phyloP scores from a whole-genome alignment of 23 tunicate genomes.

The Halocynthia roretzi region DNA sequence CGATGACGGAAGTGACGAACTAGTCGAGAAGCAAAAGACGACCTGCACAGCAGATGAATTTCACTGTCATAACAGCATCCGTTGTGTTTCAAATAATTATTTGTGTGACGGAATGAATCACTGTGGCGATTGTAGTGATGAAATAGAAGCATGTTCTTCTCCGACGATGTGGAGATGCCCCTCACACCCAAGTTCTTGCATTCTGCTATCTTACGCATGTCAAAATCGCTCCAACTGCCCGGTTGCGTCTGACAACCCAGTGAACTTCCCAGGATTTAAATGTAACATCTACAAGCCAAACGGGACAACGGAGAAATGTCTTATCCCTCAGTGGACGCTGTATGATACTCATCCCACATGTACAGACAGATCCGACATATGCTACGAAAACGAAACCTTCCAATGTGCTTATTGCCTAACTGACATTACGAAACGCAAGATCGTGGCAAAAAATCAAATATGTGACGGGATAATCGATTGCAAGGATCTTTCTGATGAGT shows the following conservation, averaged over 20 bases:
- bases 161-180: constrained; percentile 47
- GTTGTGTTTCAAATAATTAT: constrained; percentile 18
- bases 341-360: constrained; percentile 6
- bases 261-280: constrained; percentile 28
- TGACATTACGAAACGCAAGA: too few species aligned
- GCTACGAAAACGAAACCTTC: constrained; percentile 11
- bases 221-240: constrained; percentile 19
- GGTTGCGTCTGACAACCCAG: constrained; percentile 1
- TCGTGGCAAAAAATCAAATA: constrained; percentile 1
- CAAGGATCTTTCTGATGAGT: constrained; percentile 9
- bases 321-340: constrained; percentile 43
- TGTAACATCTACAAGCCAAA: background rate
- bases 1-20: constrained; percentile 32
- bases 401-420: background rate
- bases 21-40: background rate
- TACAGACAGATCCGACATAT: constrained; percentile 27
- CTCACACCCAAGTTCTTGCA: background rate
- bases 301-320: background rate
- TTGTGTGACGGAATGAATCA: constrained; percentile 41
- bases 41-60: constrained; percentile 16
- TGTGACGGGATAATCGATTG: constrained; percentile 17
- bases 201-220: constrained; percentile 27
- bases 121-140: constrained; percentile 49
- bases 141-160: constrained; percentile 31
- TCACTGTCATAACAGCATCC: constrained; percentile 9